phyloP scores from a whole-genome alignment of 2,113 vertebrate genomes.

The Fregetta grallaria region DNA sequence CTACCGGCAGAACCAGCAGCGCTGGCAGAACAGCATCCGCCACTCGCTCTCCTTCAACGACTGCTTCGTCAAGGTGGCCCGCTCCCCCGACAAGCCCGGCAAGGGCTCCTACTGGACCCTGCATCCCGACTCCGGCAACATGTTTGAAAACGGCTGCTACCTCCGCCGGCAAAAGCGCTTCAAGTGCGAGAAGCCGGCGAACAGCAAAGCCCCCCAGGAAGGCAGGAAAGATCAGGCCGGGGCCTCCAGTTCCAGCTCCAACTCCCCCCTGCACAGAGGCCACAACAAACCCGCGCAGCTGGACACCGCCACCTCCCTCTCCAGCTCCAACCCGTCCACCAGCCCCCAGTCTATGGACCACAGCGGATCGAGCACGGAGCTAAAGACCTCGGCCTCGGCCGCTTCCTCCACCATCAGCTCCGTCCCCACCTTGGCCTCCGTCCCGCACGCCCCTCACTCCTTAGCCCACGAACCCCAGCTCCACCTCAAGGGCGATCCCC shows the following conservation, averaged over 20 bases:
- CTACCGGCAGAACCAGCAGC: slow-evolving; percentile 97
- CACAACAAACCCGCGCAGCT: slow-evolving; percentile 76
- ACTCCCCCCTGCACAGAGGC: slow-evolving; percentile 80
- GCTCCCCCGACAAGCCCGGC: slow-evolving; percentile 95
- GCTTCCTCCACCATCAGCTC: slow-evolving; percentile 76
- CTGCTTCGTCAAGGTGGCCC: slow-evolving; percentile 97
- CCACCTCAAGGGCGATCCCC: slow-evolving; percentile 93
- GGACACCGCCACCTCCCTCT: slow-evolving; percentile 75
- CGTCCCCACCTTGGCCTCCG: slow-evolving; percentile 78
- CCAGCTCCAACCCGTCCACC: slow-evolving; percentile 74
- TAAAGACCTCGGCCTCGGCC: slow-evolving; percentile 81
- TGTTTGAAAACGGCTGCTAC: slow-evolving; percentile 99
- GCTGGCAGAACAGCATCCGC: slow-evolving; percentile 99
- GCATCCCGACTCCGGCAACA: slow-evolving; percentile 97
- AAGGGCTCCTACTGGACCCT: slow-evolving; percentile 98
- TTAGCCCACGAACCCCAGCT: slow-evolving; percentile 89
- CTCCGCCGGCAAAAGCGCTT: slow-evolving; percentile 96
- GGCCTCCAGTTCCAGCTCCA: slow-evolving; percentile 66
- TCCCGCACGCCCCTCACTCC: slow-evolving; percentile 82
- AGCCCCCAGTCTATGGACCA: slow-evolving; percentile 83
- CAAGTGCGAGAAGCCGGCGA: slow-evolving; percentile 90
- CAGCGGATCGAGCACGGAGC: slow-evolving; percentile 76
- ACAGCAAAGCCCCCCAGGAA: slow-evolving; percentile 73
- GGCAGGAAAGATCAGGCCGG: slow-evolving; percentile 71
- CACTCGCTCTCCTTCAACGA: slow-evolving; percentile 98